These are phyloP conservation scores for Champsocephalus gunnari DNA, from an alignment of 2,797 vertebrate genomes.

Conservation along the genomic window DNA sequence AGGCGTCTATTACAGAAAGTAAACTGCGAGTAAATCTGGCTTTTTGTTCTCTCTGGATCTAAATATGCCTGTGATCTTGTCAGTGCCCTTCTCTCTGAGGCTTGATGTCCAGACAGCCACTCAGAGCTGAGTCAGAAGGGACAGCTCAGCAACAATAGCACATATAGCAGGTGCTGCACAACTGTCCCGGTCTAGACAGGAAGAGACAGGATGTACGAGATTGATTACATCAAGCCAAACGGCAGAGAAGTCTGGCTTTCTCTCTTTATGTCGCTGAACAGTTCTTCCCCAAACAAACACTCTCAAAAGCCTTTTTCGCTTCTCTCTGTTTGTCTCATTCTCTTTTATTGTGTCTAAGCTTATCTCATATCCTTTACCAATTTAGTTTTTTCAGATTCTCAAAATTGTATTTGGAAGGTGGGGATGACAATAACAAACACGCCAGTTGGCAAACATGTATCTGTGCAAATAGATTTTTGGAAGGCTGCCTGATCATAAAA, in stretches of 20 bases:
- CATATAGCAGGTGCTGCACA: conserved; percentile 47
- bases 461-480: conserved; percentile 56
- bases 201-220: conserved; percentile 32
- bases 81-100: conserved; percentile 28
- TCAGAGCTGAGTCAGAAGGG: conserved; percentile 40
- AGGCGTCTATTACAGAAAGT: conserved; percentile 41
- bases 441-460: conserved; percentile 64
- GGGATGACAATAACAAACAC: conserved; percentile 44
- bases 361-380: conserved; percentile 37
- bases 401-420: conserved; percentile 48
- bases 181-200: conserved; percentile 44
- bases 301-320: conserved; percentile 10
- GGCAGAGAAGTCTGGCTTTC: conserved; percentile 22
- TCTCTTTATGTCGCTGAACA: conserved; percentile 36
- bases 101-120: conserved; percentile 48
- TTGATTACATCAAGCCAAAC: conserved; percentile 42
- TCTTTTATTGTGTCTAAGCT: conserved; percentile 28
- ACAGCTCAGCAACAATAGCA: conserved; percentile 31
- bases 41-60: conserved; percentile 37
- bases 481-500: conserved; percentile 62
- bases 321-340: conserved; percentile 33
- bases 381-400: conserved; percentile 49
- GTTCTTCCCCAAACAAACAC: conserved; percentile 26
- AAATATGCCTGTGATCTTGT: conserved; percentile 47
- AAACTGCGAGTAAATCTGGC: conserved; percentile 30